Conservation (phyloP, 2,113 vertebrate genomes). For the Tachysurus vachellii region DNA sequence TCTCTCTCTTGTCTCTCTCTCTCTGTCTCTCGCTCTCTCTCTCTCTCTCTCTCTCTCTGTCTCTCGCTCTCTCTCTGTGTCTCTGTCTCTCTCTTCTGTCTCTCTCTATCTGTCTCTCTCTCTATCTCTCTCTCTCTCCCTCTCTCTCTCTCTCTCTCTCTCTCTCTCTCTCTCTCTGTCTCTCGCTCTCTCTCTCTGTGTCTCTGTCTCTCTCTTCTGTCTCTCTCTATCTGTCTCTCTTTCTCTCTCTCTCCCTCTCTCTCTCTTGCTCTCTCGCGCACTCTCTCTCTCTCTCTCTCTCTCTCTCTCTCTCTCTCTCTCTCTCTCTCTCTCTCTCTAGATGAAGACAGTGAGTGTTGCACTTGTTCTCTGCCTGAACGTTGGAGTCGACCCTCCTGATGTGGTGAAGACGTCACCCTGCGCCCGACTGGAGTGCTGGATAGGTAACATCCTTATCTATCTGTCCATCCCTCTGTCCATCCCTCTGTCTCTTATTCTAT, state of each 20-base stretch:
- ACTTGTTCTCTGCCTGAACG: conserved; percentile 94
- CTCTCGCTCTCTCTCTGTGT: background rate
- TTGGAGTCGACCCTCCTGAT: conserved; percentile 96
- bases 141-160: background rate
- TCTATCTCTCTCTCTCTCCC: conserved; percentile 21
- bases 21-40: background rate
- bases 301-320: background rate
- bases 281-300: background rate
- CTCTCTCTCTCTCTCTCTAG: conserved; percentile 63
- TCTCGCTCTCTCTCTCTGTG: conserved; percentile 23
- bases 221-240: background rate
- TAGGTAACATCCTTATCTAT: conserved; percentile 74
- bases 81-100: too few species aligned
- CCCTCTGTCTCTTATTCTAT: background rate
- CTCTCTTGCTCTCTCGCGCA: conserved; percentile 28
- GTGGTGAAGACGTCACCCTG: conserved; percentile 99
- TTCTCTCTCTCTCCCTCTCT: background rate
- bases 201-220: conserved; percentile 5
- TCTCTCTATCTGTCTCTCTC: background rate
- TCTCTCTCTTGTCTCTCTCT: background rate
- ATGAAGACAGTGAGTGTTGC: conserved; percentile 99
- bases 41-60: conserved; percentile 23
- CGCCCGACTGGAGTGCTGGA: conserved; percentile 95
- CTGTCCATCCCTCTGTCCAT: background rate
- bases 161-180: background rate